Percentiles rank a stretch among this genome's conserved stretches.
These are phyloP conservation scores for Chaetodon trifasciatus DNA, from an alignment of 2,797 vertebrate species.

Conservation along the genomic window DNA sequence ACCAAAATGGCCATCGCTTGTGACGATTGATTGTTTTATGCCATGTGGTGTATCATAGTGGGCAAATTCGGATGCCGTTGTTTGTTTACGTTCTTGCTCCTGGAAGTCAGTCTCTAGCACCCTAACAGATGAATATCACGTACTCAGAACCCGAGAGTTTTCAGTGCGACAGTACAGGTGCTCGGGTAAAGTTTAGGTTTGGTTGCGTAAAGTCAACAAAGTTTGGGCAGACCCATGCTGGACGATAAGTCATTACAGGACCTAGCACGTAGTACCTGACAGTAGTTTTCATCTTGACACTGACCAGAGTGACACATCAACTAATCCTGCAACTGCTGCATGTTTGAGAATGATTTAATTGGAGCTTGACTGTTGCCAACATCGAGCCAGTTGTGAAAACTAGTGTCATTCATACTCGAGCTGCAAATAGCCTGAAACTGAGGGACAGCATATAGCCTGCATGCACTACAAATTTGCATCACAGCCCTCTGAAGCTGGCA, in stretches of 20 bases:
- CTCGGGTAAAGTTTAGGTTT: neutral
- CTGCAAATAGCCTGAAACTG: slow-evolving; percentile 4
- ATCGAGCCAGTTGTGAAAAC: neutral
- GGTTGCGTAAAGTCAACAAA: neutral
- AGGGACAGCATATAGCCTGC: neutral
- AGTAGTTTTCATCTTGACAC: neutral
- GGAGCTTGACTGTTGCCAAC: neutral
- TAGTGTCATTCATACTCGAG: neutral
- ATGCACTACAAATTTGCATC: neutral
- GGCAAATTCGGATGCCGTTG: no score
- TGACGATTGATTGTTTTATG: no score
- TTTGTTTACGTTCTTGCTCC: no score
- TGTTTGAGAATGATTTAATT: slow-evolving; percentile 7
- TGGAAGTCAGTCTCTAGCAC: no score
- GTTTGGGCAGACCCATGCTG: neutral
- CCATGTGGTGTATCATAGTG: no score
- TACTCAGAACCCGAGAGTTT: neutral
- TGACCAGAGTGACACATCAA: neutral
- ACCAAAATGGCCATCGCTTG: no score
- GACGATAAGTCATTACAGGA: neutral
- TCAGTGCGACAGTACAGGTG: neutral
- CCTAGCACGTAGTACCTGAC: neutral
- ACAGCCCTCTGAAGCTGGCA: no score
- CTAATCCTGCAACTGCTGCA: neutral
- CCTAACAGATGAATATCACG: neutral